phyloP scores from a whole-genome alignment of 2,113 vertebrate species.

The Solenodon paradoxus region DNA sequence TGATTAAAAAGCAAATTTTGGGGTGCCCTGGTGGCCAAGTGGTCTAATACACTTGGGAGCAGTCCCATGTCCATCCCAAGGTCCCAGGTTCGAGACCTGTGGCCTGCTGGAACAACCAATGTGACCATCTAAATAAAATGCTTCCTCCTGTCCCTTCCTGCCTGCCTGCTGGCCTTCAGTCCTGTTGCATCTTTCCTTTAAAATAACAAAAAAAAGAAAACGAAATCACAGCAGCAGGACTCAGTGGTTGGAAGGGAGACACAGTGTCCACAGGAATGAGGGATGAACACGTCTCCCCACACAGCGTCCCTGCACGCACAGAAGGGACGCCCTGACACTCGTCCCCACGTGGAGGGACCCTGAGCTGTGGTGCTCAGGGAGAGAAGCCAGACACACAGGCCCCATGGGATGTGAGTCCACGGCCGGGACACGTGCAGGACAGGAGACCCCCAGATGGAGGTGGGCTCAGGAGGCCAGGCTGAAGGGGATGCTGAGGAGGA shows the following conservation, averaged over 20 bases:
- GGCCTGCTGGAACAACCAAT: no score
- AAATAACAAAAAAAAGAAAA: no score
- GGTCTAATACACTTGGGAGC: no score
- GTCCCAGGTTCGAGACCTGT: no score
- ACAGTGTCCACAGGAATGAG: not conserved
- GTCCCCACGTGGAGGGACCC: fast-evolving
- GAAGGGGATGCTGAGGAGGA: not conserved
- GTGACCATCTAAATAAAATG: no score
- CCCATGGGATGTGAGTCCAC: not conserved
- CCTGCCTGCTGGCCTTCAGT: no score
- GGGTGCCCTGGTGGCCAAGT: no score
- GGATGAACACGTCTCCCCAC: not conserved
- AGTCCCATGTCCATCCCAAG: no score
- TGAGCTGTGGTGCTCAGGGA: not conserved
- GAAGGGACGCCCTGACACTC: not conserved
- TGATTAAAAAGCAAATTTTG: not conserved
- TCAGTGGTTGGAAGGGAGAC: not conserved
- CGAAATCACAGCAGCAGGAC: not conserved
- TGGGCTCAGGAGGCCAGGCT: no score
- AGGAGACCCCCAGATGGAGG: no score
- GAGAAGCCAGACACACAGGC: not conserved
- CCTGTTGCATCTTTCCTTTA: no score
- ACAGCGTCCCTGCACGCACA: fast-evolving
- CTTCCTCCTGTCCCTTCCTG: no score
- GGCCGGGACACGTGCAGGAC: fast-evolving